phyloP scores from a whole-genome alignment of 2,113 vertebrate species.

The Labrus mixtus region DNA sequence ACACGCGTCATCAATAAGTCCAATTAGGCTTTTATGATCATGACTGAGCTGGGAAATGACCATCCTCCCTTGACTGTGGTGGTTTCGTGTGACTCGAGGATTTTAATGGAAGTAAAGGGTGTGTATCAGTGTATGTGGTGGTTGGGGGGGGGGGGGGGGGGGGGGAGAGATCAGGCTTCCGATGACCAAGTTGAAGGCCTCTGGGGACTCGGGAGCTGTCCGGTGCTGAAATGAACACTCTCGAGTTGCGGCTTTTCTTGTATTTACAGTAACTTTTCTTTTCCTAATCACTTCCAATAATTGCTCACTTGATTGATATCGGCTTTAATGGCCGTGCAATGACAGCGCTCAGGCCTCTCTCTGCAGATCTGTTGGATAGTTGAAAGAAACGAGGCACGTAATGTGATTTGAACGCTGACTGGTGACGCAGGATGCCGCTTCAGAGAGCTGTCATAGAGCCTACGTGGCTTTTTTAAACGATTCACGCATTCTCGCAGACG shows the following conservation, averaged over 20 bases:
- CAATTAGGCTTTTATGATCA: constrained; percentile 54
- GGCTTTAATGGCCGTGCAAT: constrained; percentile 37
- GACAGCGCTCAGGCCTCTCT: constrained; percentile 29
- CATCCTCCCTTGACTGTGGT: neutral
- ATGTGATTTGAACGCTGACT: constrained; percentile 51
- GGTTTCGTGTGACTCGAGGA: constrained; percentile 42
- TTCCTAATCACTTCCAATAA: constrained; percentile 55
- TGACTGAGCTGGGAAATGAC: constrained; percentile 54
- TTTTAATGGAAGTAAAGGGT: constrained; percentile 9
- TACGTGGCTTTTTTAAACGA: constrained; percentile 25
- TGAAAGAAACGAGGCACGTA: constrained; percentile 48
- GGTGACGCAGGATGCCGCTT: constrained; percentile 63
- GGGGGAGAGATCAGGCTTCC: constrained; percentile 24
- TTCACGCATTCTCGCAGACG: constrained; percentile 4
- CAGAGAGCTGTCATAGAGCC: constrained; percentile 6
- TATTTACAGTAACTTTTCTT: constrained; percentile 43
- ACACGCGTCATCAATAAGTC: constrained; percentile 50
- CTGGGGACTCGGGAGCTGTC: constrained; percentile 68
- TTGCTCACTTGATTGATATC: constrained; percentile 10
- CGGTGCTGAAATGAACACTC: constrained; percentile 64
- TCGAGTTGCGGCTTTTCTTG: constrained; percentile 45
- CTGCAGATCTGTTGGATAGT: constrained; percentile 22
- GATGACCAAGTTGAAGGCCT: constrained; percentile 46
- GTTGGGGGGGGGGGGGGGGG: no score
- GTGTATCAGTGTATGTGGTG: no score